Percentiles rank a stretch among this genome's conserved stretches.
Evolutionary conservation across 2,888 invertebrate species (phyloP).

Genomic region (Patella caerulea): DNA sequence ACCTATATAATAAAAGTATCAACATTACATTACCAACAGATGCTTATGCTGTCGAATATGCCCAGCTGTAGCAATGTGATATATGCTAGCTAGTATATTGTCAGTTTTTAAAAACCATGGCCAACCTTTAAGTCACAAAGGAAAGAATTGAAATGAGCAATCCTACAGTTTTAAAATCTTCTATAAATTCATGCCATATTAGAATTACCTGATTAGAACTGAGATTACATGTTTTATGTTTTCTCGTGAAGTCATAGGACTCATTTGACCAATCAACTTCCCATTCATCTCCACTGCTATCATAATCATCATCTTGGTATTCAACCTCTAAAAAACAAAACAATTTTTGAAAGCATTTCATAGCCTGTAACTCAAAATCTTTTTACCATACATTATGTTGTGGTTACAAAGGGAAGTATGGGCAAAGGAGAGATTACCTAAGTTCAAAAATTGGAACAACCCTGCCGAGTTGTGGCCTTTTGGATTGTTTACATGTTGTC

Average conservation of each 20-base stretch:
- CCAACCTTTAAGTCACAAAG: too few species aligned
- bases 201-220: slow-evolving; percentile 38
- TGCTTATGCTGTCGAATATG: too few species aligned
- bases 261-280: slow-evolving; percentile 50
- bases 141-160: too few species aligned
- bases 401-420: not conserved
- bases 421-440: not conserved
- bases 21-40: too few species aligned
- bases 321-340: slow-evolving; percentile 13
- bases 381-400: not conserved
- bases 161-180: too few species aligned
- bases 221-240: slow-evolving; percentile 43
- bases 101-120: too few species aligned
- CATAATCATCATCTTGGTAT: slow-evolving; percentile 40
- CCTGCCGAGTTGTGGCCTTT: too few species aligned
- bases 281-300: slow-evolving; percentile 49
- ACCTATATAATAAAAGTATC: too few species aligned
- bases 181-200: too few species aligned
- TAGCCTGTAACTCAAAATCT: not conserved
- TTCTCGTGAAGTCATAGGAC: slow-evolving; percentile 53
- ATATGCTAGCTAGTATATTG: too few species aligned
- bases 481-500: too few species aligned
- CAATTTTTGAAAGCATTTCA: not conserved
- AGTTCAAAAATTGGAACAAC: not conserved
- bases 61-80: too few species aligned